A percentile compares a stretch with the other conserved stretches of the same genome.
Conservation (phyloP, 2,113 vertebrate genomes). For the Pachyramphus minor region DNA sequence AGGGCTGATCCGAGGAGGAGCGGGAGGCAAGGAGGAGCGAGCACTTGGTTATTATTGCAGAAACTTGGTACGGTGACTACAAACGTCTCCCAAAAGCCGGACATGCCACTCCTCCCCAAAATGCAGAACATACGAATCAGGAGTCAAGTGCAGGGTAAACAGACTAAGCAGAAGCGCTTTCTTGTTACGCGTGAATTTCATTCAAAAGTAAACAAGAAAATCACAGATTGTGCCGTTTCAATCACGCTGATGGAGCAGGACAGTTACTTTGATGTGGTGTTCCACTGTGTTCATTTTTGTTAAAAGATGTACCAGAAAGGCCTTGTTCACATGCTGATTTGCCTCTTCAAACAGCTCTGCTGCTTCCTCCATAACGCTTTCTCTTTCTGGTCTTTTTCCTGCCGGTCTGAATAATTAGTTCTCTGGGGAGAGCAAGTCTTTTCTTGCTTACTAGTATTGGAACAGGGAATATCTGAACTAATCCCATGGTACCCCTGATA, state of each 20-base stretch:
- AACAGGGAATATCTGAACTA: neutral
- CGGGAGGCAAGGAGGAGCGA: neutral
- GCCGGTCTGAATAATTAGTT: slow-evolving; percentile 58
- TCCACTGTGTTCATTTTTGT: neutral
- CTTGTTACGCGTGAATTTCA: neutral
- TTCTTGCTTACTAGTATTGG: slow-evolving; percentile 29
- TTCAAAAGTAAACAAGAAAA: neutral
- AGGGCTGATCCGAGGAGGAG: neutral
- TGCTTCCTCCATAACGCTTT: neutral
- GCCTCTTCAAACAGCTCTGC: slow-evolving; percentile 33
- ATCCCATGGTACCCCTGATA: neutral
- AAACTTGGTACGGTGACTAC: neutral
- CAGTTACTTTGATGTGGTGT: neutral
- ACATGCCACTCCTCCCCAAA: neutral
- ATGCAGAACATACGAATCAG: neutral
- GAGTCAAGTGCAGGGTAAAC: neutral
- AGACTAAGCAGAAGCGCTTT: neutral
- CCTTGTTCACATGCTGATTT: neutral
- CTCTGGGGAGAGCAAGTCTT: slow-evolving; percentile 44
- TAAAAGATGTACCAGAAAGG: slow-evolving; percentile 5
- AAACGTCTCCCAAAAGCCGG: neutral
- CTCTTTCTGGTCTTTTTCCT: slow-evolving; percentile 37
- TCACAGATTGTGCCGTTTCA: neutral
- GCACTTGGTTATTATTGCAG: neutral
- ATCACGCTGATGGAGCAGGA: neutral